Percentiles rank a stretch among this genome's conserved stretches.
These are phyloP conservation scores for Cephalotes varians DNA, from an alignment of 2,888 invertebrate species.

Conservation along the genomic window DNA sequence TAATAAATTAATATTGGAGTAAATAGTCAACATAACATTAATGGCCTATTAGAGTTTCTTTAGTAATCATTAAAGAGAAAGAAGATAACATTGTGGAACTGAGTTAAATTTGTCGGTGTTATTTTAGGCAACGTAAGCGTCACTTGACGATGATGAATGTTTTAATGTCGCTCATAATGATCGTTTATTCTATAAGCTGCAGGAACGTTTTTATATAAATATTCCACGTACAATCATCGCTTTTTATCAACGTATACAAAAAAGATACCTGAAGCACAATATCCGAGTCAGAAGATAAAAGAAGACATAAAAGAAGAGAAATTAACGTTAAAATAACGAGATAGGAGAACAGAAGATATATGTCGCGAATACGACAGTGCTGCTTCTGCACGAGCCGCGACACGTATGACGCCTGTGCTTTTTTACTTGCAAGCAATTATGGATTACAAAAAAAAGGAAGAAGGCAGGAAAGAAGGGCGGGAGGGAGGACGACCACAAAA, in stretches of 20 bases:
- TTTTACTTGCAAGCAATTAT: constrained; percentile 73
- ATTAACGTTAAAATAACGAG: constrained; percentile 8
- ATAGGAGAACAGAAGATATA: constrained; percentile 7
- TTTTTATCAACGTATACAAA: background rate
- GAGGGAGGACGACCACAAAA: constrained; percentile 3
- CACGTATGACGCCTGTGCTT: constrained; percentile 64
- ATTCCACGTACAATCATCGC: background rate
- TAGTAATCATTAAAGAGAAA: constrained; percentile 10
- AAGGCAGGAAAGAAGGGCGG: background rate
- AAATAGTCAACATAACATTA: background rate
- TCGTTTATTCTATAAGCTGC: background rate
- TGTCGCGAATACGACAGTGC: constrained; percentile 21
- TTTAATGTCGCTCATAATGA: background rate
- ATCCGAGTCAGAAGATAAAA: background rate
- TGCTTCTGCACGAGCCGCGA: constrained; percentile 64
- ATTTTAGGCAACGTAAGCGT: background rate
- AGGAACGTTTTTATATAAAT: constrained; percentile 2
- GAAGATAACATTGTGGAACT: background rate
- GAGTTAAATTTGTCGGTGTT: constrained; percentile 12
- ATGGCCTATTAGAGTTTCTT: background rate
- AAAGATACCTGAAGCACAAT: background rate
- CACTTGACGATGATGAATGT: constrained; percentile 3
- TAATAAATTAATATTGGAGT: background rate
- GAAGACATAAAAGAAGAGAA: background rate
- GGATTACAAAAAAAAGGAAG: constrained; percentile 43